A percentile compares a stretch with the other conserved stretches of the same genome.
These are phyloP conservation scores for Plebejus anna DNA, from an alignment of 2,888 invertebrate genomes.

Conservation along the genomic window DNA sequence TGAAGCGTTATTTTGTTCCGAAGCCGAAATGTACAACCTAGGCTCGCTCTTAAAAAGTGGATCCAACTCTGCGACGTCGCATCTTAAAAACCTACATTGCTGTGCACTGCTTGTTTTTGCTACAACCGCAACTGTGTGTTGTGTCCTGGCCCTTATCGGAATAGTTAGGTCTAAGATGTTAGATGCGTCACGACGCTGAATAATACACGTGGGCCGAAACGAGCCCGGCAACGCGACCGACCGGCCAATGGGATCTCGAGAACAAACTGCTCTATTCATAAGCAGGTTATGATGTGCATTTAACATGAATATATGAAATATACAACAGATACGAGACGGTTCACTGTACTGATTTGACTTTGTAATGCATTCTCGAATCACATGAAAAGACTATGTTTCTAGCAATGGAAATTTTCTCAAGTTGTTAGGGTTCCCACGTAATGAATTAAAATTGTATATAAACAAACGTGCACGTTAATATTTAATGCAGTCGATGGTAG, in stretches of 20 bases:
- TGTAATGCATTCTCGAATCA: neutral
- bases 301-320: neutral
- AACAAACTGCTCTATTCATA: neutral
- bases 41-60: too few relatives aligned
- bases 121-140: too few relatives aligned
- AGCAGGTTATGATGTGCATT: neutral
- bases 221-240: neutral
- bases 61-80: too few relatives aligned
- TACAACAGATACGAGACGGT: neutral
- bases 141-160: neutral
- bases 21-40: too few relatives aligned
- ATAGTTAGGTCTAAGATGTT: neutral
- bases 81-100: too few relatives aligned
- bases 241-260: neutral
- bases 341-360: neutral
- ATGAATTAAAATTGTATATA: too few relatives aligned
- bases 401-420: neutral
- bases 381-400: neutral
- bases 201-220: conserved; percentile 12
- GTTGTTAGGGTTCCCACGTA: neutral
- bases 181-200: neutral
- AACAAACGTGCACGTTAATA: too few relatives aligned
- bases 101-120: too few relatives aligned
- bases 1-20: too few relatives aligned
- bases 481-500: too few relatives aligned